phyloP scores from a whole-genome alignment of 2,797 vertebrate species.

The Oryzias sinensis region DNA sequence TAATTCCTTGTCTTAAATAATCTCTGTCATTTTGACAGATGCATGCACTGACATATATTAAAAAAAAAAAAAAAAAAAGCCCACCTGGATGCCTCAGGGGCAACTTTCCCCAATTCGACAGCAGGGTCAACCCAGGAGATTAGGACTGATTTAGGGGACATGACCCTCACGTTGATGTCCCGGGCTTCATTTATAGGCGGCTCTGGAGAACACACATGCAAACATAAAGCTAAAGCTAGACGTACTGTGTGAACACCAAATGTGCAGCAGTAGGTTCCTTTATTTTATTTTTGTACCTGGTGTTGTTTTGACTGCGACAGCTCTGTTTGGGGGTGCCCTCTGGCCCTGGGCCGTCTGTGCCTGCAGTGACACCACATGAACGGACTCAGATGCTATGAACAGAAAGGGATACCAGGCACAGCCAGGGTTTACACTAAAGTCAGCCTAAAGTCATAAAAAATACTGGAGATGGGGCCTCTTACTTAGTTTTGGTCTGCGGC shows the following conservation, averaged over 20 bases:
- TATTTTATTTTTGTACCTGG: slow-evolving; percentile 78
- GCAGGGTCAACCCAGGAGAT: slow-evolving; percentile 92
- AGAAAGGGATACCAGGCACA: slow-evolving; percentile 81
- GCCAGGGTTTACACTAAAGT: slow-evolving; percentile 74
- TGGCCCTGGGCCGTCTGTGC: slow-evolving; percentile 83
- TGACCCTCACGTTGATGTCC: slow-evolving; percentile 91
- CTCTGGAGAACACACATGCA: slow-evolving; percentile 75
- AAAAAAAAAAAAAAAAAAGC: slow-evolving; percentile 4
- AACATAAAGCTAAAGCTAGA: slow-evolving; percentile 11
- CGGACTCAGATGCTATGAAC: slow-evolving; percentile 92
- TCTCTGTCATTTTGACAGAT: not conserved
- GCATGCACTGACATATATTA: slow-evolving; percentile 2
- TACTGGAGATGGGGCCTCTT: slow-evolving; percentile 50
- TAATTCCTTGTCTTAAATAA: not conserved
- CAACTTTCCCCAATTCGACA: slow-evolving; percentile 83
- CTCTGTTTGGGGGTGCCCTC: slow-evolving; percentile 81
- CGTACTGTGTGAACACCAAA: not conserved
- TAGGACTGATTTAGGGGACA: slow-evolving; percentile 93
- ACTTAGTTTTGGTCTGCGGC: slow-evolving; percentile 86
- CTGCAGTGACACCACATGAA: slow-evolving; percentile 94
- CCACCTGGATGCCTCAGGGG: slow-evolving; percentile 66
- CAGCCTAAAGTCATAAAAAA: slow-evolving; percentile 26
- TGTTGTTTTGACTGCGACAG: slow-evolving; percentile 80
- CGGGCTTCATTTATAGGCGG: slow-evolving; percentile 83
- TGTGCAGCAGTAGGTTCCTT: not conserved